phyloP scores from a whole-genome alignment of 2,888 invertebrate genomes.

The Chloroclysta siterata region DNA sequence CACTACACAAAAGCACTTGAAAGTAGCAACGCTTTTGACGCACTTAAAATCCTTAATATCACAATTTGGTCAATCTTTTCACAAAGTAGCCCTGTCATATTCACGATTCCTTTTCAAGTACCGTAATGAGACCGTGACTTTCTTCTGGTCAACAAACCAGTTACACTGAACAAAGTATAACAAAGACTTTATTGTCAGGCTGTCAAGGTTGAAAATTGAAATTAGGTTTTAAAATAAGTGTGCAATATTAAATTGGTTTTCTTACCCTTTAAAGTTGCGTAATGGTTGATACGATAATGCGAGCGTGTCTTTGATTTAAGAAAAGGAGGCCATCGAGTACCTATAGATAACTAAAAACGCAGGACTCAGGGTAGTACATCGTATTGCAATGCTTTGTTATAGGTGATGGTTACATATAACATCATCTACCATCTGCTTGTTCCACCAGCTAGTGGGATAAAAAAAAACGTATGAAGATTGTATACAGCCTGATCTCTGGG shows the following conservation, averaged over 20 bases:
- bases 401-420: no score
- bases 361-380: no score
- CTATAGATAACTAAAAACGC: constrained; percentile 28
- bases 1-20: constrained; percentile 12
- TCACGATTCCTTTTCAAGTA: constrained; percentile 37
- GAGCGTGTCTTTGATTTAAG: constrained; percentile 29
- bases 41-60: constrained; percentile 32
- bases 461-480: not conserved
- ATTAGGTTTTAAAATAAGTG: constrained; percentile 20
- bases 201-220: constrained; percentile 35
- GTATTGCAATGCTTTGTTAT: no score
- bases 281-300: constrained; percentile 21
- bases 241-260: constrained; percentile 31
- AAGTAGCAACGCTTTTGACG: constrained; percentile 12
- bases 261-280: constrained; percentile 35
- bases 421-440: no score
- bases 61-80: constrained; percentile 34
- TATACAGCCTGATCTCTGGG: no score
- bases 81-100: constrained; percentile 36
- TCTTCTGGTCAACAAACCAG: constrained; percentile 29
- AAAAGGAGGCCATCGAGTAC: constrained; percentile 30
- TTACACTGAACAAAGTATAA: constrained; percentile 24
- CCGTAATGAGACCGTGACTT: constrained; percentile 33
- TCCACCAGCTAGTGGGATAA: no score
- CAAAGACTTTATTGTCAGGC: constrained; percentile 35